phyloP scores from a whole-genome alignment of 2,888 invertebrate genomes.

The Rotaria socialis region DNA sequence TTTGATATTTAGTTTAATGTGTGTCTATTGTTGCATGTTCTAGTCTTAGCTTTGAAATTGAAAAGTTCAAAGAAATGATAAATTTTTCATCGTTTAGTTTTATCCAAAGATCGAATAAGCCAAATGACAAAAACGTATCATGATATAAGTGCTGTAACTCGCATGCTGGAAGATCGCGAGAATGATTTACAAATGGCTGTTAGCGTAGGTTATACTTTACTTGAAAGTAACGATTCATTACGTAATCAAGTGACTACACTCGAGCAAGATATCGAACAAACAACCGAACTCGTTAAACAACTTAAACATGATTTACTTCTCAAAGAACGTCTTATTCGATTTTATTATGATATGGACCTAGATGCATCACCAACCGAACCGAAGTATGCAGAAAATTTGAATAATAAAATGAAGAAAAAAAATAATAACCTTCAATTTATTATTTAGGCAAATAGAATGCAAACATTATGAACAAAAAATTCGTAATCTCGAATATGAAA shows the following conservation, averaged over 20 bases:
- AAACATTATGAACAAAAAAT: slow-evolving; percentile 32
- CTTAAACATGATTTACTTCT: slow-evolving; percentile 30
- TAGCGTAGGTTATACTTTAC: neutral
- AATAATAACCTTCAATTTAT: neutral
- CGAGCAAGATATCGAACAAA: slow-evolving; percentile 27
- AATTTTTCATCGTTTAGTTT: neutral
- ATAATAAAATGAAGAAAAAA: neutral
- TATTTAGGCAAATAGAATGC: neutral
- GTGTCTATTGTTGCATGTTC: neutral
- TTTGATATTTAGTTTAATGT: neutral
- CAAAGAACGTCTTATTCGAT: slow-evolving; percentile 11
- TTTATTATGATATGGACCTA: neutral
- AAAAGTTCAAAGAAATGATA: neutral
- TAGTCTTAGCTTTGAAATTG: neutral
- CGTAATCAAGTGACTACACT: neutral
- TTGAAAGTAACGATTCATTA: slow-evolving; percentile 34
- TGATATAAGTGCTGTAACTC: slow-evolving; percentile 12
- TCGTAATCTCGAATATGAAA: slow-evolving; percentile 30
- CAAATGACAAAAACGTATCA: slow-evolving; percentile 34
- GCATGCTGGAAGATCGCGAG: slow-evolving; percentile 27
- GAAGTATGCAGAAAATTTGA: neutral
- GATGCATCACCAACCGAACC: neutral
- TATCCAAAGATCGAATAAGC: neutral
- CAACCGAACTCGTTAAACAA: slow-evolving; percentile 26
- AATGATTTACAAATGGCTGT: neutral